Base-by-base conservation (phyloP, 1,140 invertebrate species). In the Conus betulinus region DNA sequence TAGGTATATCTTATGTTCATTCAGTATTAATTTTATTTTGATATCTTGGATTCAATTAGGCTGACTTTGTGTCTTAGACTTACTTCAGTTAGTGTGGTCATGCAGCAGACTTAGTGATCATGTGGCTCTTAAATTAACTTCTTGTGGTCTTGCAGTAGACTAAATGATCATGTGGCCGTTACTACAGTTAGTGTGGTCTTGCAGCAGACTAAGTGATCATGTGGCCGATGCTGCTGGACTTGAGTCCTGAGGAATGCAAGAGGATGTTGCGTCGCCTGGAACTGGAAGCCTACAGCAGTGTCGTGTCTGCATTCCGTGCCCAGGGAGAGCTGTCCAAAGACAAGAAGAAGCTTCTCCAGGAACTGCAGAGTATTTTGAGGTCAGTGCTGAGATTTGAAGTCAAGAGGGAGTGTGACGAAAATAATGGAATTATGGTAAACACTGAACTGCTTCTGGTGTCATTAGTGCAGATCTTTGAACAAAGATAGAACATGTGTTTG, bases 231-330 rank as follows among this genome's bases (percentile, higher is more conserved):
- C 95, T 97, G 89, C 94, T 97, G 88, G 97, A 98, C 95, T 97
- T 97, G 96, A 97, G 96, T 91, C 97, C 97, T 93, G 97, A 98
- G 94, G 98, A 98, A 94, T 98, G 97, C 95, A 97, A 97, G 94
- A 96, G 97, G 94, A 97, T 97, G 96, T 96, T 98, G 93, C 96
- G 98, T 93, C 97, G 97, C 96, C 96, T 98, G 93, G 98, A 99
- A 96, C 95, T 99, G 91, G 98, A 98, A 95, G 98, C 98, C 90
- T 99, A 98, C 96, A 97, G 97, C 91, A 97, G 97, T 94, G 96
- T 98, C 94, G 97, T 99, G 84, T 98, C 97, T 93, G 98, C 98
- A 90, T 97, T 99, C 94, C 96, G 98, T 95, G 98, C 98, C 93
- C 98, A 99, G 96, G 98, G 98, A 88, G 96, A 97, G 93, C 97